Evolutionary conservation across 2,797 vertebrate species (phyloP).

Genomic region (Ispidina picta): DNA sequence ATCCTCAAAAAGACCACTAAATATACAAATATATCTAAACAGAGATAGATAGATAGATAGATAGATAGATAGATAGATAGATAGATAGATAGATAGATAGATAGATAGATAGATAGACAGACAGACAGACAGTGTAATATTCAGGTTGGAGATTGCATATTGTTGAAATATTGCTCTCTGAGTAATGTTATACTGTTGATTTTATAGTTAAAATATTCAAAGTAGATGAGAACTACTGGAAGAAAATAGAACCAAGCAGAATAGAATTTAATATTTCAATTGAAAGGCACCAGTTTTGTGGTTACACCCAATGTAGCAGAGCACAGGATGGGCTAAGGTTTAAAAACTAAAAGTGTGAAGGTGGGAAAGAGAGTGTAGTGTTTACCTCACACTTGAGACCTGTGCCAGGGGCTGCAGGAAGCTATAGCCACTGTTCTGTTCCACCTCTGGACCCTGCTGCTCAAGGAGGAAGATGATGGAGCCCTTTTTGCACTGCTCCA

Average conservation of each 20-base stretch:
- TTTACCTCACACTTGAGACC: background rate
- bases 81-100: background rate
- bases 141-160: background rate
- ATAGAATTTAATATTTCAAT: background rate
- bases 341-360: background rate
- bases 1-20: background rate
- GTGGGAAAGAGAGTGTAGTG: background rate
- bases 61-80: too few species aligned
- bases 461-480: too few species aligned
- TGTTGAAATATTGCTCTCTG: background rate
- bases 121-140: background rate
- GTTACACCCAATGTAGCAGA: background rate
- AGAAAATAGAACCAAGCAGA: background rate
- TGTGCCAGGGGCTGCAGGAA: background rate
- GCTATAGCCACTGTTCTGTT: background rate
- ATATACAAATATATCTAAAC: background rate
- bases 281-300: background rate
- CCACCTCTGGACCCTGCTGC: accelerated
- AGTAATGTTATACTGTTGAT: background rate
- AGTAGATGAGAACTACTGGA: background rate
- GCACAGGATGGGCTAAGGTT: background rate
- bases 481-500: background rate
- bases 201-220: background rate
- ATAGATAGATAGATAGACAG: background rate
- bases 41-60: background rate